Evolutionary conservation across 2,888 invertebrate genomes (phyloP), one percentile per base, ranked within the genome.

Genomic region (Drosophila neotestacea): DNA sequence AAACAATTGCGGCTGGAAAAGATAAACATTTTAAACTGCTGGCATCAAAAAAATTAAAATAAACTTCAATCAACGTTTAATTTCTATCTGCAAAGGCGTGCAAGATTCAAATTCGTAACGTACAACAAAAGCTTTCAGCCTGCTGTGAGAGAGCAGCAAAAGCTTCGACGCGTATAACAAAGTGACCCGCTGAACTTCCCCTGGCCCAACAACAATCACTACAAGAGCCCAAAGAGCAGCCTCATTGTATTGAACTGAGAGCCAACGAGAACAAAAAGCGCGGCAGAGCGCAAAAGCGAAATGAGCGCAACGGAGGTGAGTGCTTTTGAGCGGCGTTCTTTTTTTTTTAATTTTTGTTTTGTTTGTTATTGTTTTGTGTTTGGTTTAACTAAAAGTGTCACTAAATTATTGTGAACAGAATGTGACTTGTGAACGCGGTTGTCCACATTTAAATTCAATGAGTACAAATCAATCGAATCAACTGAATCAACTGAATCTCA

Each of bases 261-360:
- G 66, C 34, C n/a, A 27, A 10, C 4, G 27, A 44, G 54, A 22
- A 27, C 10, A 32, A 10, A 39, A 10, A 4, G 13, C 47, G 38
- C 6, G 38, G 16, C 38, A 34, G 44, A 65, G 71, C 51, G 67
- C 78, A 79, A 36, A 41, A 16, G 46, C 11, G 28, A 66, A 46
- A 79, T 87, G 88, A 79, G 85, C 48, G 65, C 38, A n/a, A 7
- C 61, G 34, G 79, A 82, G 88, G 85, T 82, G 62, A 81, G 87
- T 85, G 61, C 27, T 32, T 50, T 38, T 38, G 13, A 36, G 56
- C 62, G 38, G 28, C 38, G 39, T 55, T 27, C 11, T 22, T 41
- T 56, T 27, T 28, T 34, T 44, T 63, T 11, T 27, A 16, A 13
- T 36, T 13, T 50, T 22, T 36, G n/a, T 36, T 38, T 41, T 42